Conservation (phyloP, 2,888 invertebrate species). For the Conchocele bisecta region DNA sequence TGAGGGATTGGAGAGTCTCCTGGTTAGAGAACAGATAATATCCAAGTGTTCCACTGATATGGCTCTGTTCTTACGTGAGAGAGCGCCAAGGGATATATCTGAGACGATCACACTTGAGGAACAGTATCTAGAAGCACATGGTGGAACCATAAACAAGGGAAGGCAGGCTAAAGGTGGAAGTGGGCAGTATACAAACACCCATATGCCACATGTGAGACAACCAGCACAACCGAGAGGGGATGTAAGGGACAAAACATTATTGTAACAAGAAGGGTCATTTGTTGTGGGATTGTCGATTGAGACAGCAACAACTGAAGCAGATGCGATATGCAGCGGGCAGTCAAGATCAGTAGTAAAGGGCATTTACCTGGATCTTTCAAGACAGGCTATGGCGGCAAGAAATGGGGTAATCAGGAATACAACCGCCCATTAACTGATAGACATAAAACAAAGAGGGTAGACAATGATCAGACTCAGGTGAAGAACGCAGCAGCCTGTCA, state of each 20-base stretch:
- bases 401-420: too few relatives aligned
- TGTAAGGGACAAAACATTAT: neutral
- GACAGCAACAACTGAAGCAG: neutral
- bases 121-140: conserved; percentile 27
- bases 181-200: neutral
- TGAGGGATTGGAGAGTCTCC: conserved; percentile 1
- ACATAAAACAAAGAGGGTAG: neutral
- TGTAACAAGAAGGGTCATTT: neutral
- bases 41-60: conserved; percentile 3
- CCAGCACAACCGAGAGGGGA: neutral
- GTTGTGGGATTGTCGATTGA: neutral
- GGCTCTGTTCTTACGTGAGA: conserved; percentile 11
- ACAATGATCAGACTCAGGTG: neutral
- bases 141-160: neutral
- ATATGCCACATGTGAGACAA: neutral
- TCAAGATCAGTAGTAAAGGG: too few relatives aligned
- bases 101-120: conserved; percentile 4
- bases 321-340: too few relatives aligned
- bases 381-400: neutral
- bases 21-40: conserved; percentile 18
- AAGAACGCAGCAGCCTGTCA: neutral
- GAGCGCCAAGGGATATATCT: neutral
- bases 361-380: too few relatives aligned
- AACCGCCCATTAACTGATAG: neutral
- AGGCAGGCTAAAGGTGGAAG: neutral